phyloP scores from a whole-genome alignment of 2,797 vertebrate species.

The Galago senegalensis region DNA sequence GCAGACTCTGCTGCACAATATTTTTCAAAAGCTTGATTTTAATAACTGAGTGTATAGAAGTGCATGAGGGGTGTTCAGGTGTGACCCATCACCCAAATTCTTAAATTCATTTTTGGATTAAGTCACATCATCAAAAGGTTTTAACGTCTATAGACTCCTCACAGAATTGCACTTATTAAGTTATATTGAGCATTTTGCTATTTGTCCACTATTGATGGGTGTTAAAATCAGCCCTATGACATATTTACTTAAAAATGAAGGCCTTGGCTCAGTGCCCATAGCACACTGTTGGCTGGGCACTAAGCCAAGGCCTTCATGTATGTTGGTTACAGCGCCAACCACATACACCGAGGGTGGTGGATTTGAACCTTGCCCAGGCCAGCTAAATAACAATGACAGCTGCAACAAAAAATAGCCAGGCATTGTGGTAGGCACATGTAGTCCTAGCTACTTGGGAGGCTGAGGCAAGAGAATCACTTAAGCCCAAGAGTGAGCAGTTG shows the following conservation, averaged over 20 bases:
- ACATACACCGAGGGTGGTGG: too few species aligned
- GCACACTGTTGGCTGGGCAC: too few species aligned
- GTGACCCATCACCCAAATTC: background rate
- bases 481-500: too few species aligned
- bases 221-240: background rate
- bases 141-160: background rate
- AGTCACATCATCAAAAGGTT: background rate
- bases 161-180: background rate
- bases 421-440: too few species aligned
- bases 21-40: slow-evolving; percentile 30
- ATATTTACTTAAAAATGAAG: slow-evolving; percentile 40
- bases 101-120: slow-evolving; percentile 10
- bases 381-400: too few species aligned
- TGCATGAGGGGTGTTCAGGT: background rate
- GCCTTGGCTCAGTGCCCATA: too few species aligned
- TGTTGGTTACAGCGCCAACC: too few species aligned
- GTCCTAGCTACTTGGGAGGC: too few species aligned
- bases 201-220: background rate
- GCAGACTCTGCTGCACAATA: background rate
- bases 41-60: background rate
- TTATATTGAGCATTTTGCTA: background rate
- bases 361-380: too few species aligned
- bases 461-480: too few species aligned
- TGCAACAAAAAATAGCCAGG: too few species aligned
- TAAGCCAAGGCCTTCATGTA: too few species aligned